Conservation (phyloP, 2,113 vertebrate species). For the Haemorhous mexicanus region DNA sequence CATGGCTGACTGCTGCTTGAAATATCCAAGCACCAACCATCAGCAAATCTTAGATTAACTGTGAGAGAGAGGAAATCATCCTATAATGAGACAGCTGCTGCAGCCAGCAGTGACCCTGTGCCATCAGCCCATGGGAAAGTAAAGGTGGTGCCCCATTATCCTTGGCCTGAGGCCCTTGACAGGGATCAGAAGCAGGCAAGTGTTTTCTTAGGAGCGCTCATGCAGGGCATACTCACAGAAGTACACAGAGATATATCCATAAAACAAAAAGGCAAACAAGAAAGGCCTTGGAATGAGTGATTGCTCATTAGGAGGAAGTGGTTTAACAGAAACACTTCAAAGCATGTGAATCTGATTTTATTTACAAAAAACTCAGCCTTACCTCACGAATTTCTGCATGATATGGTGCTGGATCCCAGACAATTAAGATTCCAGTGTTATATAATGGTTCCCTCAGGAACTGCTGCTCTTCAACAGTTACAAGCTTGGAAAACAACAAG, state of each 20-base stretch:
- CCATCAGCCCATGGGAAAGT: background rate
- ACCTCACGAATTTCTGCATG: slow-evolving; percentile 75
- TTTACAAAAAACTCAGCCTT: background rate
- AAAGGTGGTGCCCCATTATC: background rate
- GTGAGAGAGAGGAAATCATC: background rate
- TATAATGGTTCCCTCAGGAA: slow-evolving; percentile 73
- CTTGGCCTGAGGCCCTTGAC: background rate
- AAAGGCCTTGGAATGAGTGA: background rate
- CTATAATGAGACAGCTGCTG: background rate
- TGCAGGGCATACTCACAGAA: background rate
- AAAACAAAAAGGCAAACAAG: background rate
- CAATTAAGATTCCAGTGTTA: slow-evolving; percentile 74
- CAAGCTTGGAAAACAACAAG: slow-evolving; percentile 64
- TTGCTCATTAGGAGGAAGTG: background rate
- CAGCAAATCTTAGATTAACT: background rate
- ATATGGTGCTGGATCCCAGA: slow-evolving; percentile 82
- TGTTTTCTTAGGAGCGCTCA: background rate
- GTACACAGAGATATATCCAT: fast-evolving
- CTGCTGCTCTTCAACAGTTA: slow-evolving; percentile 60
- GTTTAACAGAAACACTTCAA: background rate
- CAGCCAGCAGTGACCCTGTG: background rate
- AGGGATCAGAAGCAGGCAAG: background rate
- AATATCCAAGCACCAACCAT: background rate
- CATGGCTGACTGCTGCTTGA: background rate
- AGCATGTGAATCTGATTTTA: background rate